Percentiles rank a stretch among this genome's conserved stretches.
Conservation (phyloP, 1,140 invertebrate species). For the fruit fly (Drosophila melanogaster) region Release_6_plus_ISO1_MT NT_033777.3:6489501-6490000, state of each 20-base stretch:
- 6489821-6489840: constrained; percentile 67
- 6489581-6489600: not conserved
- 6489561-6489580: not conserved
- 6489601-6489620: constrained; percentile 16
- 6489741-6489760: constrained; percentile 24
- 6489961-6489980: constrained; percentile 43
- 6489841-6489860: constrained; percentile 59
- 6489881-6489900: constrained; percentile 26
- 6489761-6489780: constrained; percentile 37
- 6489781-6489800: constrained; percentile 57
- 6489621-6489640: constrained; percentile 91
- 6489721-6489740: constrained; percentile 25
- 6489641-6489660: constrained; percentile 93
- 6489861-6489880: constrained; percentile 47
- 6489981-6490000: constrained; percentile 67
- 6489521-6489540: constrained; percentile 72
- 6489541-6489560: constrained; percentile 55
- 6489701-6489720: constrained; percentile 94
- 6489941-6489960: constrained; percentile 23
- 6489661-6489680: constrained; percentile 96
- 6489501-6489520: constrained; percentile 61
- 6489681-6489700: constrained; percentile 95
- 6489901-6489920: constrained; percentile 16
- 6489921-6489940: constrained; percentile 34
- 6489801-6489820: constrained; percentile 39